Evolutionary conservation across 2,888 invertebrate species (phyloP).

Genomic region (Pseudoips prasinana): DNA sequence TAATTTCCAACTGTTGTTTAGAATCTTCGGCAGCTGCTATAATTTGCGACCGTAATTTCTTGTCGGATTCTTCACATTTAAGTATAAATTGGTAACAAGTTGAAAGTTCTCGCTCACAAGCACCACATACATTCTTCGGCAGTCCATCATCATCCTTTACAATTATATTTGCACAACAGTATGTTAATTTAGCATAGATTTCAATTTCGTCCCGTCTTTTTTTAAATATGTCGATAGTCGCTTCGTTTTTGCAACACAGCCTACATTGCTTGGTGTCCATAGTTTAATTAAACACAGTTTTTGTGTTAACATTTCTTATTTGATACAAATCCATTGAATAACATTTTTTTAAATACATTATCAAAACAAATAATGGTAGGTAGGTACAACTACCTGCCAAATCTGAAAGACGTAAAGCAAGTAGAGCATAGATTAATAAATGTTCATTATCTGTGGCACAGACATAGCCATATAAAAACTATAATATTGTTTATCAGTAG

Average conservation of each 20-base stretch:
- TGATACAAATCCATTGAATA: too few relatives aligned
- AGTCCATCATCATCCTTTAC: slow-evolving; percentile 52
- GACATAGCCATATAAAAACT: too few relatives aligned
- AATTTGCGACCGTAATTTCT: slow-evolving; percentile 38
- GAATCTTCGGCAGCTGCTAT: slow-evolving; percentile 11
- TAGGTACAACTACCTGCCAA: too few relatives aligned
- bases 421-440: too few relatives aligned
- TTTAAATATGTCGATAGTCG: slow-evolving; percentile 43
- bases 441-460: too few relatives aligned
- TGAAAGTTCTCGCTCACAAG: slow-evolving; percentile 47
- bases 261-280: slow-evolving; percentile 54
- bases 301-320: too few relatives aligned
- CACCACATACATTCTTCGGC: slow-evolving; percentile 47
- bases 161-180: slow-evolving; percentile 51
- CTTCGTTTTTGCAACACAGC: slow-evolving; percentile 50
- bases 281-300: background rate
- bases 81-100: slow-evolving; percentile 50
- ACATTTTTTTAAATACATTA: too few relatives aligned
- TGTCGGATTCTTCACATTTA: slow-evolving; percentile 58
- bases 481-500: too few relatives aligned
- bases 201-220: slow-evolving; percentile 24
- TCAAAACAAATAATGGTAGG: too few relatives aligned
- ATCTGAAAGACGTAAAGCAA: too few relatives aligned
- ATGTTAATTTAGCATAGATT: slow-evolving; percentile 47
- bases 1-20: slow-evolving; percentile 41